These are phyloP conservation scores for Semaprochilodus insignis DNA, from an alignment of 2,797 vertebrate genomes.

Conservation along the genomic window DNA sequence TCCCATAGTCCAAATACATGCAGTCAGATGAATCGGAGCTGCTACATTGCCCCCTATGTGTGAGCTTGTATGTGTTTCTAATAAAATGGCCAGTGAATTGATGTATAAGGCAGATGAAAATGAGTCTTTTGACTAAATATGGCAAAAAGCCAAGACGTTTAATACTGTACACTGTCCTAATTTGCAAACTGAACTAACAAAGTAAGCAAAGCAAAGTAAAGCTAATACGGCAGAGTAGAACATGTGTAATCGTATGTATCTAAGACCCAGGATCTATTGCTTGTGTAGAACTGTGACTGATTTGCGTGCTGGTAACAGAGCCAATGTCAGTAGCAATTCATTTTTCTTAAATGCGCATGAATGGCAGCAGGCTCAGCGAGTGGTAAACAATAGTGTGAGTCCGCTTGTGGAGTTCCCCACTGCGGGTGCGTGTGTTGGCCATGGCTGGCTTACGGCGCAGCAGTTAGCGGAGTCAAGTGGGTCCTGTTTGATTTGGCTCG, in stretches of 20 bases:
- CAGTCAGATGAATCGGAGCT: too few species aligned
- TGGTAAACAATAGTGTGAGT: constrained; percentile 40
- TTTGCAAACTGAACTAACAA: neutral
- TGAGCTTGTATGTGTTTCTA: neutral
- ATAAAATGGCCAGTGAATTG: neutral
- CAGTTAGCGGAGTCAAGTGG: constrained; percentile 53
- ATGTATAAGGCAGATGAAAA: neutral
- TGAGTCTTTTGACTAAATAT: neutral
- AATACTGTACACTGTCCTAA: neutral
- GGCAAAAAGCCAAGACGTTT: neutral
- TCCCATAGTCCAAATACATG: too few species aligned
- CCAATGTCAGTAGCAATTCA: constrained; percentile 7
- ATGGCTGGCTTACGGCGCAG: constrained; percentile 2
- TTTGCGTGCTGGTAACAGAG: constrained; percentile 16
- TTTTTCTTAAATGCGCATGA: constrained; percentile 23
- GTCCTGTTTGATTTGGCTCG: constrained; percentile 77
- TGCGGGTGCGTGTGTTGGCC: constrained; percentile 35
- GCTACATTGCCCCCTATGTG: too few species aligned
- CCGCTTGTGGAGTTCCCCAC: constrained; percentile 25
- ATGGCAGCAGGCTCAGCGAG: neutral
- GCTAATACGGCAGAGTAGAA: neutral
- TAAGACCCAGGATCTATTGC: constrained; percentile 21
- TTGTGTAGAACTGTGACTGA: neutral
- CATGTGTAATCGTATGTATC: neutral
- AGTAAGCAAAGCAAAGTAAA: neutral